A percentile compares a stretch with the other conserved stretches of the same genome.
Conservation (phyloP, 37 sponge, comb jelly and placozoan species). For the Cladorhizidae sp. region DNA sequence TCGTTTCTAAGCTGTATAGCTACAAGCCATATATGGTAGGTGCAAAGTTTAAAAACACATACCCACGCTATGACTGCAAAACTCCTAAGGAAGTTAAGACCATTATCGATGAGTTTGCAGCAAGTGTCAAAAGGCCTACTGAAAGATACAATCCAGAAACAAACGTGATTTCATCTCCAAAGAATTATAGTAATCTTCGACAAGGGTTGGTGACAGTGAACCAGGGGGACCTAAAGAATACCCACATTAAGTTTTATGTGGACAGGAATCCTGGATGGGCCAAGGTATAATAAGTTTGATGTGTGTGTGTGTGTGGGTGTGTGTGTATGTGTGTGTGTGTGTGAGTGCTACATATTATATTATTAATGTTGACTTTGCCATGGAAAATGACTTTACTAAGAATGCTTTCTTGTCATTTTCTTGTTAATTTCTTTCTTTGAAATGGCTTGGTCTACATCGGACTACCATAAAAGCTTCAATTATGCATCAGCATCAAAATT, state of each 20-base stretch:
- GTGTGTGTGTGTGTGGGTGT: too few relatives aligned
- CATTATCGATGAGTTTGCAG: conserved; percentile 56
- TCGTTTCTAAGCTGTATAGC: background rate
- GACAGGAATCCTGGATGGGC: conserved; percentile 68
- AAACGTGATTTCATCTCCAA: conserved; percentile 32
- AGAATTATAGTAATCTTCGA: conserved; percentile 29
- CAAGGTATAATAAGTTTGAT: conserved; percentile 24
- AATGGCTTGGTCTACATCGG: too few relatives aligned
- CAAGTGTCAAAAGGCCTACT: background rate
- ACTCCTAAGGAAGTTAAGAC: conserved; percentile 45
- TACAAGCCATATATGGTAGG: conserved; percentile 6
- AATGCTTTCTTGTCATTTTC: background rate
- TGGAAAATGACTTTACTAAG: background rate
- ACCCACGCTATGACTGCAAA: conserved; percentile 47
- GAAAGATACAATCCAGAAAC: conserved; percentile 25
- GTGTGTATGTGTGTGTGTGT: too few relatives aligned
- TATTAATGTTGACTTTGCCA: background rate
- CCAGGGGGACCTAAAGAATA: conserved; percentile 48
- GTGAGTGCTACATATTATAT: background rate
- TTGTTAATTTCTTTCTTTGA: too few relatives aligned
- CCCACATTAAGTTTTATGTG: conserved; percentile 62
- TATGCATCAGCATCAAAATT: too few relatives aligned
- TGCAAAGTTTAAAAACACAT: background rate
- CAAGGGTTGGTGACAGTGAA: conserved; percentile 27
- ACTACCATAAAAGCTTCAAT: too few relatives aligned